Conservation (phyloP, 1,140 invertebrate species). For the Lepidurus packardi region DNA sequence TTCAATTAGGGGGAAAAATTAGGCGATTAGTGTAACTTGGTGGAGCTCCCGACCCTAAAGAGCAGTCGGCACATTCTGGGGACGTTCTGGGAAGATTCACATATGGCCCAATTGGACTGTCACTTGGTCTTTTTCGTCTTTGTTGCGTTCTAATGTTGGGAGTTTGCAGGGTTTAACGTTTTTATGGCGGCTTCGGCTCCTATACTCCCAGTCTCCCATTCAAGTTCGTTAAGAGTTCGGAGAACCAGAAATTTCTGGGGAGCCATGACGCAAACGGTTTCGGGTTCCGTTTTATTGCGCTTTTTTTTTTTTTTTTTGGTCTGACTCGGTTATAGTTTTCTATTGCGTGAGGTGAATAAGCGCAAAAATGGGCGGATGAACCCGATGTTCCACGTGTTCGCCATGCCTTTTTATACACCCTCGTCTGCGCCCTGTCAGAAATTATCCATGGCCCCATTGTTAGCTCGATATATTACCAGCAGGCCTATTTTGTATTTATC, state of each 20-base stretch:
- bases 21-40: conserved; percentile 18
- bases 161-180: not conserved
- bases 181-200: no score
- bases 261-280: not conserved
- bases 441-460: not conserved
- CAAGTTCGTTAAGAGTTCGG: no score
- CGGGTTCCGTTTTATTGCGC: not conserved
- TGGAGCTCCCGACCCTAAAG: not conserved
- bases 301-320: not conserved
- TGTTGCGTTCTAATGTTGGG: not conserved
- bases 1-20: not conserved
- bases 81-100: conserved; percentile 14
- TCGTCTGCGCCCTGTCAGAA: conserved; percentile 14
- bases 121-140: not conserved
- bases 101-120: conserved; percentile 14
- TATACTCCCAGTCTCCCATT: no score
- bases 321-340: not conserved
- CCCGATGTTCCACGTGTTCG: not conserved
- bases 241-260: not conserved
- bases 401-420: not conserved
- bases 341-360: not conserved
- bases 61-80: not conserved
- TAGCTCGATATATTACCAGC: not conserved
- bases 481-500: not conserved
- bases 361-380: not conserved